Base-by-base conservation (phyloP, 1,140 invertebrate species). In the Heliconius hewitsoni region DNA sequence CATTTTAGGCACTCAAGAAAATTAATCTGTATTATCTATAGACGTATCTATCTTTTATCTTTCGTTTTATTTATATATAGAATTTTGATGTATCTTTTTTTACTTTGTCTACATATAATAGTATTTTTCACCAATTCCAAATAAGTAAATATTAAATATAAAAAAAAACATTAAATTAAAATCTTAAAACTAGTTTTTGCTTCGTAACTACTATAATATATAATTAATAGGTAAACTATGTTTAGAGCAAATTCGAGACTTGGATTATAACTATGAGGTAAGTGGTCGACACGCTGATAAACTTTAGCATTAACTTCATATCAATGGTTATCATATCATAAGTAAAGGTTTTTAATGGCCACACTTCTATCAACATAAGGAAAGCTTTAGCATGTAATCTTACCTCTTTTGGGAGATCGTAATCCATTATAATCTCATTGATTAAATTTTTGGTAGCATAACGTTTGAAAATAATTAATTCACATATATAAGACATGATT, bases 221-320 rank as follows among this genome's bases (percentile, higher is more conserved):
- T 46, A 46, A 16, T 4, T 46, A 46, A 16, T 16, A 16, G 42
- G 42, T 46, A 4, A 46, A 4, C 13, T 46, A 4, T 46, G 13
- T 13, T 83, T 77, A 80, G 13, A 77, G n/a, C 66, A 89, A 86
- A 77, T 90, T 84, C 50, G 85, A 85, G 30, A 90, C 80, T 83
- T 91, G 91, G 73, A 90, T 90, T 75, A 91, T 86, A 19, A 93
- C 83, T 76, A 93, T 90, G 1, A 92, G 84, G 76, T 90, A 92
- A 3, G 88, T 90, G 1, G 90, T 90, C 30, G 87, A 80, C 13
- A 91, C 84, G 76, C 88, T 90, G 34, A 91, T 82, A 73, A 90
- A 92, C 73, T 90, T 90, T 6, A 91, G 70, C 73, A 90, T 87
- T 19, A 93, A 71, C 13, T 87, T 89, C 42, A 89, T 87, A 71